Conservation (phyloP, 2,113 vertebrate species). For the Lasiurus cinereus region DNA sequence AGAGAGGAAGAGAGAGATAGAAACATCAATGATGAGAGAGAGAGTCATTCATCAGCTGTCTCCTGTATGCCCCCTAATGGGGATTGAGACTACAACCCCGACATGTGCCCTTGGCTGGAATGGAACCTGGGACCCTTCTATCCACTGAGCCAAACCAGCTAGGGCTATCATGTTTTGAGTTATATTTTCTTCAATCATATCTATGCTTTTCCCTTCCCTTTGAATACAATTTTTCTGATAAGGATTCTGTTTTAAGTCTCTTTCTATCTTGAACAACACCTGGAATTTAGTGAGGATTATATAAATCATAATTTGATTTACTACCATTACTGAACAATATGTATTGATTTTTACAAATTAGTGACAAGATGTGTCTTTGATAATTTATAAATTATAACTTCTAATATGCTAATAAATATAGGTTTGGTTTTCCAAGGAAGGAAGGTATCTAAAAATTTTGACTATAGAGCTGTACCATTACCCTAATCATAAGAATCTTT, state of each 20-base stretch:
- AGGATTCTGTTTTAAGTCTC: neutral
- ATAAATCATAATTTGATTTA: constrained; percentile 8
- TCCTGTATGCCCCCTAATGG: too few species aligned
- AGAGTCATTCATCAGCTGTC: too few species aligned
- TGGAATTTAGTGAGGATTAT: neutral
- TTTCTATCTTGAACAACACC: neutral
- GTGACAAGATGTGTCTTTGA: neutral
- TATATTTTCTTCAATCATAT: constrained; percentile 6
- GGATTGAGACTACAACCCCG: too few species aligned
- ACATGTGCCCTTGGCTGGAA: too few species aligned
- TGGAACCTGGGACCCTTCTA: too few species aligned
- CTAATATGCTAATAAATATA: neutral
- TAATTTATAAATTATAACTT: constrained; percentile 45
- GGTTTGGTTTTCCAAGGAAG: neutral
- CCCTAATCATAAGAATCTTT: neutral
- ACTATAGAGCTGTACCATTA: neutral
- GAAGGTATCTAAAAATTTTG: neutral
- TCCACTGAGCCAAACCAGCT: too few species aligned
- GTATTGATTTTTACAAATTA: neutral
- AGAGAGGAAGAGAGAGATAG: too few species aligned
- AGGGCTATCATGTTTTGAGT: neutral
- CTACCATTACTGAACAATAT: neutral
- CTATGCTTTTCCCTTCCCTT: neutral
- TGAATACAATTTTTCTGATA: constrained; percentile 6
- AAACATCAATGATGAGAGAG: too few species aligned